Percentiles rank a stretch among this genome's conserved stretches.
Evolutionary conservation across 2,888 invertebrate genomes (phyloP).

Genomic region (Pediacus dermestoides): DNA sequence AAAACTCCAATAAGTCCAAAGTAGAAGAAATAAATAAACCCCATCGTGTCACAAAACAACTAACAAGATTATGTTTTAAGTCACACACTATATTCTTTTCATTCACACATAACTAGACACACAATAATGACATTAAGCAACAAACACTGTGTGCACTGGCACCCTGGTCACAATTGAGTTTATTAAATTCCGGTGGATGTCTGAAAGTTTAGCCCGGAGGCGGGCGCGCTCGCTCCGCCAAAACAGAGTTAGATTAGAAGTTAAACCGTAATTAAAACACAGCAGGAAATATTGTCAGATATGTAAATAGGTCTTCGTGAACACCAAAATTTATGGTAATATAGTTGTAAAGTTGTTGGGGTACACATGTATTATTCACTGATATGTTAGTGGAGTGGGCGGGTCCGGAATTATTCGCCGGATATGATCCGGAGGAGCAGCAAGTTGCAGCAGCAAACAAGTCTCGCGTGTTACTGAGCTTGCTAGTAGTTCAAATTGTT

Average conservation of each 20-base stretch:
- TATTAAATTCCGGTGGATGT: conserved; percentile 1
- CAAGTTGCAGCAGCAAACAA: conserved; percentile 25
- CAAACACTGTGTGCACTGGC: neutral
- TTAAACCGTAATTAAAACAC: conserved; percentile 3
- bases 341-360: conserved; percentile 25
- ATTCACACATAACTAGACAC: conserved; percentile 6
- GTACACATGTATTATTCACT: conserved; percentile 34
- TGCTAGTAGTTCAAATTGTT: conserved; percentile 32
- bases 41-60: neutral
- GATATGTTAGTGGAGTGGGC: conserved; percentile 34
- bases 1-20: neutral
- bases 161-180: conserved; percentile 2
- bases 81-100: too few relatives aligned
- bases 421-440: conserved; percentile 23
- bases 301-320: conserved; percentile 31
- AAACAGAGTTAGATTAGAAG: conserved; percentile 1
- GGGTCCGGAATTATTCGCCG: conserved; percentile 34
- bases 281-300: conserved; percentile 27
- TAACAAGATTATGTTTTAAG: conserved; percentile 2
- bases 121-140: conserved; percentile 3
- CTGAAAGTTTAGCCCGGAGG: conserved; percentile 6
- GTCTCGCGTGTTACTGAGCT: conserved; percentile 43
- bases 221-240: conserved; percentile 3
- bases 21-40: conserved; percentile 4
- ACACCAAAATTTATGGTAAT: conserved; percentile 30